Evolutionary conservation across 2,797 vertebrate species (phyloP).

Genomic region (Amblyopsis hoosieri): DNA sequence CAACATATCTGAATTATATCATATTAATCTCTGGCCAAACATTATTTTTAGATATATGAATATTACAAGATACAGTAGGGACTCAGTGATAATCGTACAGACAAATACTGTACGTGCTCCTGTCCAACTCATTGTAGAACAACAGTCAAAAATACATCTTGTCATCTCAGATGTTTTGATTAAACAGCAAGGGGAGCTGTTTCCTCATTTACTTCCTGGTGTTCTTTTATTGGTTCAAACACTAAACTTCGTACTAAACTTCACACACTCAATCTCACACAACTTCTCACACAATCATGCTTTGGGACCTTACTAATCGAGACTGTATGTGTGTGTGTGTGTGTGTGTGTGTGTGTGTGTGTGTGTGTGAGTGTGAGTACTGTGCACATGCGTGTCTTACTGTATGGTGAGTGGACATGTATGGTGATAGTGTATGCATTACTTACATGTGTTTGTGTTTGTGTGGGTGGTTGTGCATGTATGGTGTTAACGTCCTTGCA

Average conservation of each 20-base stretch:
- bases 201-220: conserved; percentile 39
- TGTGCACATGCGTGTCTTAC: conserved; percentile 6
- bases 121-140: background rate
- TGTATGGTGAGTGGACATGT: conserved; percentile 17
- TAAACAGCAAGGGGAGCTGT: conserved; percentile 11
- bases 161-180: conserved; percentile 8
- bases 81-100: too few relatives aligned
- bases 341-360: background rate
- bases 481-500: too few relatives aligned
- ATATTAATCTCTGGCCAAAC: background rate
- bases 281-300: too few relatives aligned
- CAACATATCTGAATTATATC: background rate
- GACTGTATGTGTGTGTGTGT: background rate
- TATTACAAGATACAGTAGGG: background rate
- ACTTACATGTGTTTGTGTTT: conserved; percentile 17
- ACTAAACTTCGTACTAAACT: conserved; percentile 25
- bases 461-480: conserved; percentile 44
- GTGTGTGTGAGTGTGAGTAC: conserved; percentile 9
- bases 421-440: too few relatives aligned
- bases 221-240: conserved; percentile 21
- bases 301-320: too few relatives aligned
- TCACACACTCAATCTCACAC: background rate
- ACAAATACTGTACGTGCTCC: background rate
- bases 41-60: background rate
- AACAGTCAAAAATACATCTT: background rate